Evolutionary conservation across 2,888 invertebrate genomes (phyloP).

Genomic region (Cheilosia soror): DNA sequence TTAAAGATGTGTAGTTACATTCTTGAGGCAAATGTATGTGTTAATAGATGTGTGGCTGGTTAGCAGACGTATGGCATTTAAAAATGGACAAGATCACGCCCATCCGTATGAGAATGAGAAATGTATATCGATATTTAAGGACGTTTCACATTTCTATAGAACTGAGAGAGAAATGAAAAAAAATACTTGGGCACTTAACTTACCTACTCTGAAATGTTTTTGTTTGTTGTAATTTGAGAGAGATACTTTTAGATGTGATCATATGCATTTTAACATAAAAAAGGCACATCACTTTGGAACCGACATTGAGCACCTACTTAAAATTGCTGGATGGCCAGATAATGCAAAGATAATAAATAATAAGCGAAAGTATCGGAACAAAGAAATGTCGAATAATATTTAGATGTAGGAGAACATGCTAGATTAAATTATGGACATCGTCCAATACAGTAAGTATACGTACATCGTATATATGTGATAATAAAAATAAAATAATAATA

Average conservation of each 20-base stretch:
- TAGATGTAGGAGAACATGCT: too few relatives aligned
- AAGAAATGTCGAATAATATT: too few relatives aligned
- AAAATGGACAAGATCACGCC: constrained; percentile 66
- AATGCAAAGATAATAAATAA: too few relatives aligned
- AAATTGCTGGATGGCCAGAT: too few relatives aligned
- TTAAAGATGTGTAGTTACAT: constrained; percentile 73
- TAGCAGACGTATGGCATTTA: constrained; percentile 53
- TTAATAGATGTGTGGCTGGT: constrained; percentile 52
- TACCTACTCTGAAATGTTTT: constrained; percentile 35
- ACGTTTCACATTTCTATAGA: constrained; percentile 36
- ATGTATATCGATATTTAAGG: constrained; percentile 35
- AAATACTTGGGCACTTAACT: not conserved
- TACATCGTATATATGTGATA: too few relatives aligned
- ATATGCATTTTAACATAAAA: not conserved
- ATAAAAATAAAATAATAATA: too few relatives aligned
- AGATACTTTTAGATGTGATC: constrained; percentile 16
- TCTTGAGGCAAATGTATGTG: constrained; percentile 37
- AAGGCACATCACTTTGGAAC: not conserved
- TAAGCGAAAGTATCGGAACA: too few relatives aligned
- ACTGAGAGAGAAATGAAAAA: constrained; percentile 1
- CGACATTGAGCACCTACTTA: too few relatives aligned
- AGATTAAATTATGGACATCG: too few relatives aligned
- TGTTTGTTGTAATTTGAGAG: constrained; percentile 54
- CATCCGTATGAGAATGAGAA: constrained; percentile 28
- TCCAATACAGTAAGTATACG: too few relatives aligned